A percentile compares a stretch with the other conserved stretches of the same genome.
Conservation (phyloP, 2,113 vertebrate genomes). For the Polypterus bichir region DNA sequence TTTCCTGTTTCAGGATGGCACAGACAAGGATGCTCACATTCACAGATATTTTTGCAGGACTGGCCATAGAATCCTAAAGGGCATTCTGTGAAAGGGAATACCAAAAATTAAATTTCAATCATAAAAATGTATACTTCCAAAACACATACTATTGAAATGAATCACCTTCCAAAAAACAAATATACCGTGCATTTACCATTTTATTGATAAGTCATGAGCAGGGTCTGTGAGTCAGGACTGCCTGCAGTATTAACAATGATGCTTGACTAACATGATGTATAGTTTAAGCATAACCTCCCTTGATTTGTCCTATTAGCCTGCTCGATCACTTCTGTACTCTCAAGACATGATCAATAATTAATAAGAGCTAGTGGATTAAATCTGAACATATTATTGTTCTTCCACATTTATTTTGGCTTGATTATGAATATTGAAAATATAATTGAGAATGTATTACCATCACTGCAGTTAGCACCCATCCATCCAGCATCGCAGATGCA, state of each 20-base stretch:
- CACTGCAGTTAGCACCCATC: slow-evolving; percentile 67
- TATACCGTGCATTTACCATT: background rate
- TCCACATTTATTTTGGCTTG: background rate
- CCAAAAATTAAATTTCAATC: background rate
- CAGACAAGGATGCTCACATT: slow-evolving; percentile 55
- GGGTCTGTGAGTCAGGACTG: background rate
- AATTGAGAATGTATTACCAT: slow-evolving; percentile 47
- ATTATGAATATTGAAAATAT: background rate
- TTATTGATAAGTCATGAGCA: background rate
- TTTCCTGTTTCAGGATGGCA: slow-evolving; percentile 65
- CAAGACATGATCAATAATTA: background rate
- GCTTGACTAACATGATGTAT: background rate
- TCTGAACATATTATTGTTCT: background rate
- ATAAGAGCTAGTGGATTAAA: background rate
- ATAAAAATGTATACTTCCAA: background rate
- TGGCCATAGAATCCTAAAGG: slow-evolving; percentile 61
- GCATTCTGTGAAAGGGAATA: slow-evolving; percentile 46
- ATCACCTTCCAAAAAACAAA: background rate
- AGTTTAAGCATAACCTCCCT: background rate
- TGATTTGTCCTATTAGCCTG: background rate
- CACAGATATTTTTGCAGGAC: slow-evolving; percentile 49
- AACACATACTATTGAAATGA: too few relatives aligned
- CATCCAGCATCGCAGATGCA: slow-evolving; percentile 79
- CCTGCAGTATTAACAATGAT: background rate
- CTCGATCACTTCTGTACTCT: background rate